Conservation (phyloP, 2,888 invertebrate genomes). For the Muscina levida region DNA sequence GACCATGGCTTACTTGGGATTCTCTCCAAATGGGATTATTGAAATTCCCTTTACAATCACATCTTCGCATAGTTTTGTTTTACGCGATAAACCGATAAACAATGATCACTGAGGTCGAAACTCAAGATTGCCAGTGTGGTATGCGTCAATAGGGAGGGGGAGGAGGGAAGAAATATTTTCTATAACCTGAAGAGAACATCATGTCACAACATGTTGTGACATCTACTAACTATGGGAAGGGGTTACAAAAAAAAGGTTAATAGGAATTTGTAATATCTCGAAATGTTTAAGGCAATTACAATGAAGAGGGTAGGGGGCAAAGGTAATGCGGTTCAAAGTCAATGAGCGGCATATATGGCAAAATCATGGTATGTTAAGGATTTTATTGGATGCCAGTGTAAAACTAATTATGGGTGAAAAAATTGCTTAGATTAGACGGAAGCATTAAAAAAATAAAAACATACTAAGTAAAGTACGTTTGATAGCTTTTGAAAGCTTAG, state of each 20-base stretch:
- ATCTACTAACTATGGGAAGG: slow-evolving; percentile 20
- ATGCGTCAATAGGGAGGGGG: background rate
- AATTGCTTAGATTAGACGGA: too few relatives aligned
- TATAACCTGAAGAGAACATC: slow-evolving; percentile 48
- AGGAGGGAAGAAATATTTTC: background rate
- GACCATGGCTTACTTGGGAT: too few relatives aligned
- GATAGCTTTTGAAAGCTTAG: too few relatives aligned
- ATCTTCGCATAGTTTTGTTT: slow-evolving; percentile 51
- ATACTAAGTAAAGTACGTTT: too few relatives aligned
- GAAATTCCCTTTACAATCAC: slow-evolving; percentile 6
- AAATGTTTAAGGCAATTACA: background rate
- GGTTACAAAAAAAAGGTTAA: slow-evolving; percentile 27
- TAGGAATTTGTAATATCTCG: background rate
- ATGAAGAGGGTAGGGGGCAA: background rate
- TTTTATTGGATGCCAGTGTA: too few relatives aligned
- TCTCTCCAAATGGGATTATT: background rate
- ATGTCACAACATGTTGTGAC: slow-evolving; percentile 62
- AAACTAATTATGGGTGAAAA: too few relatives aligned
- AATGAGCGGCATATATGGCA: background rate
- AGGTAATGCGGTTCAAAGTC: background rate
- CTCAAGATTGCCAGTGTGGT: background rate
- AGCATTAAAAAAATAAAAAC: too few relatives aligned
- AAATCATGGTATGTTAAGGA: too few relatives aligned
- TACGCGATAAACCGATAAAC: slow-evolving; percentile 64
- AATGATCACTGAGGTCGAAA: slow-evolving; percentile 56